Percentiles rank a stretch among this genome's conserved stretches.
These are phyloP conservation scores for Macrobrachium nipponense DNA, from an alignment of 1,140 invertebrate genomes.

Conservation along the genomic window DNA sequence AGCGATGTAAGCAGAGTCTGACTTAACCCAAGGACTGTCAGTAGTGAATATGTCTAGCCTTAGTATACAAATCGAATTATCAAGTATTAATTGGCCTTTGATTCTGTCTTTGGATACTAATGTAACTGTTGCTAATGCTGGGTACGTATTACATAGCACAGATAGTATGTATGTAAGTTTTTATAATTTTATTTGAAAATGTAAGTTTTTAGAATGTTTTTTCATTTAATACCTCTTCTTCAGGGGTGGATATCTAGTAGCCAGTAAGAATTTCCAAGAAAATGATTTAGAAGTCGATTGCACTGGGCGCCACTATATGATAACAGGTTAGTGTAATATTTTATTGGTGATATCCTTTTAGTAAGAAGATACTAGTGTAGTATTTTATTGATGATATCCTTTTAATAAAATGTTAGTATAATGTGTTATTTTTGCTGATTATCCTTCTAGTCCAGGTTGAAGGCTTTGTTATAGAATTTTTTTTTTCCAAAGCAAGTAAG, in stretches of 20 bases:
- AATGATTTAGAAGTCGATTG: conserved; percentile 39
- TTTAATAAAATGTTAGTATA: neutral
- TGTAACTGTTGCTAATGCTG: too few species aligned
- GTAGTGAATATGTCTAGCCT: too few species aligned
- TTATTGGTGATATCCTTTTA: neutral
- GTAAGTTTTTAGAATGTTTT: neutral
- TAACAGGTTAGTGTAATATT: conserved; percentile 27
- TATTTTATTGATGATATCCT: neutral
- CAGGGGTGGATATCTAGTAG: conserved; percentile 27
- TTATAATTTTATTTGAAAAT: too few species aligned
- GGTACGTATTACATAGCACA: too few species aligned
- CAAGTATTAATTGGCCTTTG: too few species aligned
- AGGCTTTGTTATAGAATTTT: too few species aligned
- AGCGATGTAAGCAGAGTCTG: too few species aligned
- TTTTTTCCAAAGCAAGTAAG: neutral
- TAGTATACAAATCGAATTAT: too few species aligned
- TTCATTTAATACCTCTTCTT: too few species aligned
- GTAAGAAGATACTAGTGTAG: neutral
- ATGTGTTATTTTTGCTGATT: neutral
- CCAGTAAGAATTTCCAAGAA: conserved; percentile 34
- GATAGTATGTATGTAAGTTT: too few species aligned
- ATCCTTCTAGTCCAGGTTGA: neutral
- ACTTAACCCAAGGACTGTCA: too few species aligned
- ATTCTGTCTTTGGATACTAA: too few species aligned
- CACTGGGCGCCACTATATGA: conserved; percentile 38